Evolutionary conservation across 2,113 vertebrate genomes (phyloP).

Genomic region (Seriola quinqueradiata): DNA sequence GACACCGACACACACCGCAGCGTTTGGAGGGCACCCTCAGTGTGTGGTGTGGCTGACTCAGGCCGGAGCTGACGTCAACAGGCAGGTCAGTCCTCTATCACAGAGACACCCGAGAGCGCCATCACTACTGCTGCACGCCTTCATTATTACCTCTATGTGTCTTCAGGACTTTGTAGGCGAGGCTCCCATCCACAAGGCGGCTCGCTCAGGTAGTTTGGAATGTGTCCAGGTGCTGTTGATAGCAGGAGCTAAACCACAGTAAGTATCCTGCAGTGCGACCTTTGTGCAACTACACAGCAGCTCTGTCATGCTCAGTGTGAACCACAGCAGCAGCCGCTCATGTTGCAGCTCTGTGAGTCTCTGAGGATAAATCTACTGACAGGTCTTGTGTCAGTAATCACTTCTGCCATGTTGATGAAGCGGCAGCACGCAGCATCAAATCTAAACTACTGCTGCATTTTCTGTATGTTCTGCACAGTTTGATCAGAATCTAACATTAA

Average conservation of each 20-base stretch:
- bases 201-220: slow-evolving; percentile 95
- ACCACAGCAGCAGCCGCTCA: slow-evolving; percentile 14
- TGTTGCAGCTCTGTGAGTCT: not conserved
- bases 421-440: too few species aligned
- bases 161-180: slow-evolving; percentile 96
- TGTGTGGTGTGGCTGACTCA: slow-evolving; percentile 95
- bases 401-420: too few species aligned
- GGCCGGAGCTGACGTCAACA: slow-evolving; percentile 94
- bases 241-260: slow-evolving; percentile 93
- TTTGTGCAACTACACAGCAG: slow-evolving; percentile 10
- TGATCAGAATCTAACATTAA: too few species aligned
- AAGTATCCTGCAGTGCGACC: slow-evolving; percentile 80
- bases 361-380: not conserved
- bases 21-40: slow-evolving; percentile 94
- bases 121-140: not conserved
- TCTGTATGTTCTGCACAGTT: too few species aligned
- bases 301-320: slow-evolving; percentile 11
- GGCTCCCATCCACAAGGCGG: slow-evolving; percentile 96
- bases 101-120: too few species aligned
- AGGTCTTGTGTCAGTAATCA: not conserved
- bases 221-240: slow-evolving; percentile 93
- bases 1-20: slow-evolving; percentile 94
- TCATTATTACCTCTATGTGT: not conserved
- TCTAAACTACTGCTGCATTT: too few species aligned
- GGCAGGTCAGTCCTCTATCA: slow-evolving; percentile 85